Conservation (phyloP, 2,888 invertebrate genomes). For the Apodemia zela region DNA sequence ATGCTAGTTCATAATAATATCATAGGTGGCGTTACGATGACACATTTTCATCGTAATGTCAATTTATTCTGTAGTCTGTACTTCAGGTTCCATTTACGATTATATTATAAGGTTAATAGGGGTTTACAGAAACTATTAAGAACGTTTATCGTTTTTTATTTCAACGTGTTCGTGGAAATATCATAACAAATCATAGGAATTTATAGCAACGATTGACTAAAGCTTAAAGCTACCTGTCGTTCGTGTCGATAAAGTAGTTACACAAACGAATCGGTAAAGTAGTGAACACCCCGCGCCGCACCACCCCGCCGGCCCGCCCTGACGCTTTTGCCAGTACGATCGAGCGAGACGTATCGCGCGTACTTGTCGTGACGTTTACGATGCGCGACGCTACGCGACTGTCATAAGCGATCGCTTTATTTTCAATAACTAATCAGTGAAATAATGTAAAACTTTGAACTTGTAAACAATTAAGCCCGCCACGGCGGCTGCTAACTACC, state of each 20-base stretch:
- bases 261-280: conserved; percentile 42
- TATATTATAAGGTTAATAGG: not conserved
- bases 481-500: conserved; percentile 80
- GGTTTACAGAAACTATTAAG: not conserved
- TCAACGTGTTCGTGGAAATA: not conserved
- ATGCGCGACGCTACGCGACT: conserved; percentile 65
- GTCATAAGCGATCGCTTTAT: conserved; percentile 61
- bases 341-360: conserved; percentile 70
- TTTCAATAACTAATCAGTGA: conserved; percentile 69
- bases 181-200: not conserved
- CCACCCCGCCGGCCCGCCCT: conserved; percentile 42
- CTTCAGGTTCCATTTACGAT: not conserved
- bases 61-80: not conserved
- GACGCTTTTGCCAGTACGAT: conserved; percentile 62
- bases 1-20: not conserved
- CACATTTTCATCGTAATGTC: not conserved
- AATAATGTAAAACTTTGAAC: conserved; percentile 79
- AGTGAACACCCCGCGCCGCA: conserved; percentile 47
- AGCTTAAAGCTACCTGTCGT: conserved; percentile 71
- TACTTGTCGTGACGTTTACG: conserved; percentile 47
- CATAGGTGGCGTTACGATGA: not conserved
- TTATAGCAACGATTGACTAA: conserved; percentile 24
- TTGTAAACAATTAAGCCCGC: conserved; percentile 68
- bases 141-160: not conserved
- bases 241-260: conserved; percentile 44